These are phyloP conservation scores for Lamellibrachia columna DNA, from an alignment of 2,888 invertebrate genomes.

Conservation along the genomic window DNA sequence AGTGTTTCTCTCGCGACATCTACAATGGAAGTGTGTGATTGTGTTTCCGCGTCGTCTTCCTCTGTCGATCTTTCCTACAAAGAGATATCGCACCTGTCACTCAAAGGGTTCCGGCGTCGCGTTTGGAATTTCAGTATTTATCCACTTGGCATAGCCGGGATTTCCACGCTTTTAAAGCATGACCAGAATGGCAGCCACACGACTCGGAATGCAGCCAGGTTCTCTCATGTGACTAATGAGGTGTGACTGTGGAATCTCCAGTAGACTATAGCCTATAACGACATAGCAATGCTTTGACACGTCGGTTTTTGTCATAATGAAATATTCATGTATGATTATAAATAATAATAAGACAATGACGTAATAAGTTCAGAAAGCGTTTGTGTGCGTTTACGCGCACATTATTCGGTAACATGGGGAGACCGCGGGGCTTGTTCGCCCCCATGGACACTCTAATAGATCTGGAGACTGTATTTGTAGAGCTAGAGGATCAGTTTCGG, in stretches of 20 bases:
- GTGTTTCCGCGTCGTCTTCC: not conserved
- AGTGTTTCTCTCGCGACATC: not conserved
- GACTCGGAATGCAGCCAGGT: not conserved
- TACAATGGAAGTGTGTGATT: not conserved
- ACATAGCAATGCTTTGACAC: not conserved
- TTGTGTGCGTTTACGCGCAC: too few relatives aligned
- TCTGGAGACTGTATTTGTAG: too few relatives aligned
- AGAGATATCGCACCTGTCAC: slow-evolving; percentile 1
- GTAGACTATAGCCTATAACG: not conserved
- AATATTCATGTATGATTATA: not conserved
- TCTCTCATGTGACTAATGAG: not conserved
- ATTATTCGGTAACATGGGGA: not conserved
- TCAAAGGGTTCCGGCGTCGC: not conserved
- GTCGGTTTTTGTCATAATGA: not conserved
- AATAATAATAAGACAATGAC: not conserved
- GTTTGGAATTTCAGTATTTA: slow-evolving; percentile 9
- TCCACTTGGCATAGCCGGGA: not conserved
- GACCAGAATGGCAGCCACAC: slow-evolving; percentile 5
- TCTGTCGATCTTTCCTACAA: not conserved
- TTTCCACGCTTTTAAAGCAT: slow-evolving; percentile 4
- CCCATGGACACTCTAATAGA: too few relatives aligned
- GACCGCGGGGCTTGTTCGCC: too few relatives aligned
- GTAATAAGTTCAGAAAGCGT: not conserved
- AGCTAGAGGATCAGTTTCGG: too few relatives aligned
- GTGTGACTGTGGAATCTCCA: not conserved